These are phyloP conservation scores for Gila robusta DNA, from an alignment of 2,797 vertebrate species.

Conservation along the genomic window DNA sequence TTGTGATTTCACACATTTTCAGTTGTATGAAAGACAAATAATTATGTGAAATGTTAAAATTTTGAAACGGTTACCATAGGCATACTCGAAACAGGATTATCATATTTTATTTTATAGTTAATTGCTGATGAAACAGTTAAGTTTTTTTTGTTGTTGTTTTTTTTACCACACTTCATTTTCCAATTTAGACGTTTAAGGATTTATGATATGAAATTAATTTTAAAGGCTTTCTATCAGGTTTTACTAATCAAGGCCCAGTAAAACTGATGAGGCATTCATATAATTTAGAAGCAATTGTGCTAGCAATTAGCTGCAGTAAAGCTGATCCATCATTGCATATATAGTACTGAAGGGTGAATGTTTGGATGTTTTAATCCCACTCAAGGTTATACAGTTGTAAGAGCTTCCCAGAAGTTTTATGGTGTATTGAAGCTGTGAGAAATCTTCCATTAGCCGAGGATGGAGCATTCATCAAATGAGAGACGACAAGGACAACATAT, in stretches of 20 bases:
- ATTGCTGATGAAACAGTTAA: background rate
- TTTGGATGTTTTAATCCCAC: constrained; percentile 42
- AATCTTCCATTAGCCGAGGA: constrained; percentile 54
- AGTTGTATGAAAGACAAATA: background rate
- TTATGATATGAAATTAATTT: background rate
- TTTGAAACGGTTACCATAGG: no score
- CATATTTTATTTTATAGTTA: background rate
- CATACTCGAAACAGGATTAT: background rate
- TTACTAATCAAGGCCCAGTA: constrained; percentile 21
- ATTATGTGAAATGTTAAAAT: background rate
- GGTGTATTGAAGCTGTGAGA: constrained; percentile 54
- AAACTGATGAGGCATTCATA: constrained; percentile 29
- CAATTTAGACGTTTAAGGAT: background rate
- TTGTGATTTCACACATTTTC: background rate
- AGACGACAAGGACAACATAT: constrained; percentile 55
- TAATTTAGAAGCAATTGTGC: constrained; percentile 31
- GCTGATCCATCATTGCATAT: constrained; percentile 18
- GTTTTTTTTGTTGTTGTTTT: no score
- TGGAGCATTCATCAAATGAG: constrained; percentile 58
- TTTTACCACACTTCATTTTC: no score
- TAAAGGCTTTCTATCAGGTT: constrained; percentile 25
- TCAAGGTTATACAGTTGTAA: constrained; percentile 46
- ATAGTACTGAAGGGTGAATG: constrained; percentile 20
- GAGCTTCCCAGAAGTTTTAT: constrained; percentile 46
- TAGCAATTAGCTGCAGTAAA: constrained; percentile 30